Conservation (phyloP, 2,888 invertebrate genomes). For the Dusona sp. region DNA sequence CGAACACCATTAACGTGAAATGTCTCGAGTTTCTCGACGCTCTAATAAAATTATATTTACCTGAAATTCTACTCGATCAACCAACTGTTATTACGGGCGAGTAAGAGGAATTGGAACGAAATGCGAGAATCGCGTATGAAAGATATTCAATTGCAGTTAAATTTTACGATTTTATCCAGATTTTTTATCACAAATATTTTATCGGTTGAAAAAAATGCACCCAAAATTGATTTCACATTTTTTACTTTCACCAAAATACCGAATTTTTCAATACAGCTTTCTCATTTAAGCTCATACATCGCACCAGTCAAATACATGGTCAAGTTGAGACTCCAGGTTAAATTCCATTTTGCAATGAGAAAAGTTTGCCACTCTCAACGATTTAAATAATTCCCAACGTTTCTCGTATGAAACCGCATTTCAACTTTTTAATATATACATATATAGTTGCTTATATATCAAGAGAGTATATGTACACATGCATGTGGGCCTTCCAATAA, state of each 20-base stretch:
- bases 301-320: constrained; percentile 7
- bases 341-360: constrained; percentile 57
- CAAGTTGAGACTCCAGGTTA: constrained; percentile 31
- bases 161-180: background rate
- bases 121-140: background rate
- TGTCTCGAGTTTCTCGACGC: background rate
- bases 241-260: background rate
- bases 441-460: background rate
- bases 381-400: constrained; percentile 53
- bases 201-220: background rate
- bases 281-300: constrained; percentile 5
- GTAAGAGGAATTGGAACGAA: background rate
- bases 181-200: background rate
- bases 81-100: background rate
- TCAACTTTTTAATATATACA: constrained; percentile 21
- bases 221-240: background rate
- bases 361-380: constrained; percentile 51
- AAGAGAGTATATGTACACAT: background rate
- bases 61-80: background rate
- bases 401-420: constrained; percentile 48
- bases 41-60: background rate
- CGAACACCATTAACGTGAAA: background rate
- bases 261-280: background rate
- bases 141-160: background rate
- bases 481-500: constrained; percentile 37